Conservation (phyloP, 64 coral and sea anemone genomes). For the Orbicella faveolata region DNA sequence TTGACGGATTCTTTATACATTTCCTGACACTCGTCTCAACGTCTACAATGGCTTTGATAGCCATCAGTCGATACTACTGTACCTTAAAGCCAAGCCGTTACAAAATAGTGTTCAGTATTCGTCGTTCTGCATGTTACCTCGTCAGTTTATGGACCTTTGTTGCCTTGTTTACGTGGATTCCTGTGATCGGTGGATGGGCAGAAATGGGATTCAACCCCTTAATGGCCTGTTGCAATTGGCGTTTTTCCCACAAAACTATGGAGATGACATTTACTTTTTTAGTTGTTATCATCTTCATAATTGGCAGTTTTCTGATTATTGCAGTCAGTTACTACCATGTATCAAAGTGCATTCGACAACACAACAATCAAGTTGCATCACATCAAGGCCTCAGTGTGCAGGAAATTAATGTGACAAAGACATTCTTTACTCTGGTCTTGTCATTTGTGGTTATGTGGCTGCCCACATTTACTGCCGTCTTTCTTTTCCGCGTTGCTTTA, state of each 20-base stretch:
- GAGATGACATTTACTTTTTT: background rate
- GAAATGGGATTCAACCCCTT: slow-evolving; percentile 7
- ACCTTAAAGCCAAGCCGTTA: background rate
- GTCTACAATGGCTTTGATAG: slow-evolving; percentile 36
- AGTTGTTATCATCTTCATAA: background rate
- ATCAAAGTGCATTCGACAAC: background rate
- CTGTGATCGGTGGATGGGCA: slow-evolving; percentile 8
- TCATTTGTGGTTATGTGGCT: slow-evolving; percentile 17
- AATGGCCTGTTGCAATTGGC: slow-evolving; percentile 5
- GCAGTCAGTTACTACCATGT: slow-evolving; percentile 2
- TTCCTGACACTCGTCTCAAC: background rate
- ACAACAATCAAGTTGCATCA: background rate
- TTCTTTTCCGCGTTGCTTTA: background rate
- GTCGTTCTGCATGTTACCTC: slow-evolving; percentile 23
- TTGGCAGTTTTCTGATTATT: background rate
- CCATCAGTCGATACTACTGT: slow-evolving; percentile 16
- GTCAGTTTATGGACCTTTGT: slow-evolving; percentile 40
- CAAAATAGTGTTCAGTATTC: slow-evolving; percentile 22
- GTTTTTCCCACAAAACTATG: background rate
- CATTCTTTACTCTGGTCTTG: slow-evolving; percentile 7
- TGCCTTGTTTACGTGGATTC: slow-evolving; percentile 34
- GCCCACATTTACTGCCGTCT: background rate
- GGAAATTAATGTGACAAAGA: background rate
- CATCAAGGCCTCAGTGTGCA: background rate
- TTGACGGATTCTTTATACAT: slow-evolving; percentile 16